phyloP scores from a whole-genome alignment of 2,797 vertebrate species.

The Botia kubotai region DNA sequence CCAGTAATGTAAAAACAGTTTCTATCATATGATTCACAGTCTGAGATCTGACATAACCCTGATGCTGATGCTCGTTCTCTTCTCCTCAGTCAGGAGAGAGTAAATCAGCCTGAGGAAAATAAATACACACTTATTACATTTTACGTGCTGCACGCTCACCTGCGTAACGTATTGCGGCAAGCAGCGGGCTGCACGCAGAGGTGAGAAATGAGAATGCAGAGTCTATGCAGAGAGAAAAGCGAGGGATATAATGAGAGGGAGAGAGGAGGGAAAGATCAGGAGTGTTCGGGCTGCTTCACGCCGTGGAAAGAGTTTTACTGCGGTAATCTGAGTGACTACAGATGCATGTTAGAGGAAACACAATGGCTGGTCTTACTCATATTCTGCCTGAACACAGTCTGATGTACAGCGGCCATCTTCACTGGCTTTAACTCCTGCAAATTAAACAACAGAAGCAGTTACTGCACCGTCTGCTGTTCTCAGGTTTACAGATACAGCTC shows the following conservation, averaged over 20 bases:
- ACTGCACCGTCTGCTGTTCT: background rate
- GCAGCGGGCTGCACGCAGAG: constrained; percentile 72
- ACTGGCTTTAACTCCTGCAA: too few relatives aligned
- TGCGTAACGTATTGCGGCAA: constrained; percentile 77
- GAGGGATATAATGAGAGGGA: constrained; percentile 48
- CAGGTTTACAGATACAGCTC: background rate
- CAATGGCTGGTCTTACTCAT: background rate
- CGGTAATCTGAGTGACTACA: background rate
- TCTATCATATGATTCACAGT: constrained; percentile 71
- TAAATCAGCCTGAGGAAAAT: constrained; percentile 80
- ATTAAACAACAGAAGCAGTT: background rate
- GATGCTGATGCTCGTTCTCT: constrained; percentile 63
- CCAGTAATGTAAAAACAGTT: background rate
- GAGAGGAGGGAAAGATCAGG: background rate
- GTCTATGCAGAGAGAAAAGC: constrained; percentile 66
- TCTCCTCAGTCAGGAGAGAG: constrained; percentile 68
- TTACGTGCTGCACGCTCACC: constrained; percentile 75
- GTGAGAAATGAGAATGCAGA: constrained; percentile 79
- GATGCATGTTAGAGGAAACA: background rate
- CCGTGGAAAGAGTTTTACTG: background rate
- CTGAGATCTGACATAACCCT: constrained; percentile 65
- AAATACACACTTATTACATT: constrained; percentile 81
- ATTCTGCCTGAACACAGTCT: background rate
- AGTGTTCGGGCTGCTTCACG: background rate
- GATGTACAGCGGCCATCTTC: background rate